A percentile compares a stretch with the other conserved stretches of the same genome.
Conservation (phyloP, 1,140 invertebrate species). For the Heliconius nattereri region DNA sequence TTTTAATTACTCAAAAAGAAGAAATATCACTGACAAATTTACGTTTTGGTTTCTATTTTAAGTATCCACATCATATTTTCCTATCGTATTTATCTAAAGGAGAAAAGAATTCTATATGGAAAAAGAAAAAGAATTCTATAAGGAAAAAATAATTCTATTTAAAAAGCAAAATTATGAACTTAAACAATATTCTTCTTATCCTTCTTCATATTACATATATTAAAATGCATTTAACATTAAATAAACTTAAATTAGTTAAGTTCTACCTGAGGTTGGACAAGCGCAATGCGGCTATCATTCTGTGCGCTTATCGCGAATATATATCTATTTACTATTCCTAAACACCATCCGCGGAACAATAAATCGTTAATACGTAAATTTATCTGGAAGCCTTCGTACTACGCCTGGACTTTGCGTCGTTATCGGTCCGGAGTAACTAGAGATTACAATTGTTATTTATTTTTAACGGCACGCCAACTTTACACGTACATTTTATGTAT, state of each 20-base stretch:
- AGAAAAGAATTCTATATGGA: too few species aligned
- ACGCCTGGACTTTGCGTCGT: slow-evolving; percentile 15
- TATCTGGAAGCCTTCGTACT: slow-evolving; percentile 34
- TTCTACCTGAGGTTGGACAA: slow-evolving; percentile 23
- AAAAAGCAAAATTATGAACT: too few species aligned
- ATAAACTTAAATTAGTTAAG: slow-evolving; percentile 25
- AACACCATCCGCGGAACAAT: slow-evolving; percentile 40
- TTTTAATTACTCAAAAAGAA: too few species aligned
- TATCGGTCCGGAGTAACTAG: slow-evolving; percentile 17
- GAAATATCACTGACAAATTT: too few species aligned
- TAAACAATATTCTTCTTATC: too few species aligned
- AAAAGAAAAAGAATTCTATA: too few species aligned
- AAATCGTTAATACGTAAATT: slow-evolving; percentile 37
- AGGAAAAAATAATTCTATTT: too few species aligned
- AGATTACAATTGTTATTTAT: slow-evolving; percentile 31
- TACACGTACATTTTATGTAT: background rate
- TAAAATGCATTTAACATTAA: slow-evolving; percentile 15
- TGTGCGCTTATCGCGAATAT: slow-evolving; percentile 23
- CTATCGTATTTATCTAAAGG: too few species aligned
- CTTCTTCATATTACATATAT: background rate
- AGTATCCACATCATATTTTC: too few species aligned
- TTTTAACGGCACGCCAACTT: slow-evolving; percentile 3
- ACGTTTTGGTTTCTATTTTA: too few species aligned
- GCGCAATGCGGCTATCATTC: slow-evolving; percentile 32
- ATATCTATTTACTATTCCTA: slow-evolving; percentile 40